Evolutionary conservation across 2,797 vertebrate genomes (phyloP), one percentile per base, ranked within the genome.

Genomic region (Pelodytes ibericus): DNA sequence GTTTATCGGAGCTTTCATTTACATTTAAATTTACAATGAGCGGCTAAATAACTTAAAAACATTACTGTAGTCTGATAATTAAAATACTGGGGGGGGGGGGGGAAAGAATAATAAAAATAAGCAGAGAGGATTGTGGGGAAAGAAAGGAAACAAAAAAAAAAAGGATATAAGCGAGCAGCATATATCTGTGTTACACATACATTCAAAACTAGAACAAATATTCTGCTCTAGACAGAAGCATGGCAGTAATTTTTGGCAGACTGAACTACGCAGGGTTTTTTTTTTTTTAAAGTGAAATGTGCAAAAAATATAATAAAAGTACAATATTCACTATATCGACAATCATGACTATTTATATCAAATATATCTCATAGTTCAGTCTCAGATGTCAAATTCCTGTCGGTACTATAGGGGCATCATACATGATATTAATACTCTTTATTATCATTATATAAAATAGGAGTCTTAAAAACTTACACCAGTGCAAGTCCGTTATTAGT

Each of bases 1-100:
- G 96, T 96, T 95, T 94, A 92, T 94, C 92, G 93, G 85, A 93
- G 92, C 88, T 91, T 92, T 96, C 94, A 96, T 97, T 98, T 97
- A 97, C 95, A 98, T 92, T 77, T 90, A 96, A n/a, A 98, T 98
- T 92, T 97, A 97, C 96, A 98, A 90, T 88, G 83, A 87, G 87
- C 84, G 90, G 83, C 91, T 94, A 91, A 90, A 97, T 99, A 98
- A 98, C 91, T 98, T 98, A 98, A 87, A 44, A 88, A 87, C 94
- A 89, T 92, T 92, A 85, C 83, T 79, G 83, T 60, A 86, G 87
- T 85, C 83, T 71, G 74, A 88, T 83, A 85, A 84, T 84, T 84
- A 86, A 87, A 89, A 83, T 58, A 84, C 80, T 83, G 74, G 49
- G n/a, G n/a, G 77, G 75, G 71, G 59, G 80, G 60, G 49, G 75